These are phyloP conservation scores for Vulpes vulpes DNA, from an alignment of 2,113 vertebrate species.

Conservation along the genomic window DNA sequence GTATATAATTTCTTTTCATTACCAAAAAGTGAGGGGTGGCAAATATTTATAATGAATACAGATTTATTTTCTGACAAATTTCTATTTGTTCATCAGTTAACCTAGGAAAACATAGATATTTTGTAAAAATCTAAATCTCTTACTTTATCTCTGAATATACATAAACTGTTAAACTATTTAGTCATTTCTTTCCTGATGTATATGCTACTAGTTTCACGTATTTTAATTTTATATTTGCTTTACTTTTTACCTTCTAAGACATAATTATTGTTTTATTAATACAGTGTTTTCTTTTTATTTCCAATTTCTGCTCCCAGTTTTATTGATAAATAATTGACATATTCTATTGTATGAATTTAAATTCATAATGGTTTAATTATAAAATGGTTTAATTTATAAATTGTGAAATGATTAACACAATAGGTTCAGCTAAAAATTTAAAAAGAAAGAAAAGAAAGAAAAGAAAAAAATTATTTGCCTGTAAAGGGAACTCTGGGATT, in stretches of 20 bases:
- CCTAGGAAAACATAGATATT: not conserved
- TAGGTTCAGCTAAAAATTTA: not conserved
- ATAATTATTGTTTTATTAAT: not conserved
- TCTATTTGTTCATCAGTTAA: not conserved
- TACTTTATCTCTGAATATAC: not conserved
- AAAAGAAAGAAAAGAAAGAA: not conserved
- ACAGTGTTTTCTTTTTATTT: not conserved
- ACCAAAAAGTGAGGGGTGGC: not conserved
- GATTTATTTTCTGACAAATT: constrained; percentile 43
- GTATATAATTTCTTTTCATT: not conserved
- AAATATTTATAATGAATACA: constrained; percentile 29
- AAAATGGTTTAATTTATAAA: not conserved
- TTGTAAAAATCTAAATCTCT: not conserved
- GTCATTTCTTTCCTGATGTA: not conserved
- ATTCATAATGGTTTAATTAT: not conserved
- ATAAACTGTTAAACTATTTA: not conserved
- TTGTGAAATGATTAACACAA: not conserved
- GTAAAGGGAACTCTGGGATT: not conserved
- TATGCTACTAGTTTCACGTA: not conserved
- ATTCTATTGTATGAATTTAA: not conserved
- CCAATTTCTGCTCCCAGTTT: not conserved
- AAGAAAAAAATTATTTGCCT: not conserved
- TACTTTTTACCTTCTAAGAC: not conserved
- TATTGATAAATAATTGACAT: not conserved
- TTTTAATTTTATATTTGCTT: not conserved